These are phyloP conservation scores for Onychomys arenicola DNA, from an alignment of 2,797 vertebrate genomes.

Conservation along the genomic window DNA sequence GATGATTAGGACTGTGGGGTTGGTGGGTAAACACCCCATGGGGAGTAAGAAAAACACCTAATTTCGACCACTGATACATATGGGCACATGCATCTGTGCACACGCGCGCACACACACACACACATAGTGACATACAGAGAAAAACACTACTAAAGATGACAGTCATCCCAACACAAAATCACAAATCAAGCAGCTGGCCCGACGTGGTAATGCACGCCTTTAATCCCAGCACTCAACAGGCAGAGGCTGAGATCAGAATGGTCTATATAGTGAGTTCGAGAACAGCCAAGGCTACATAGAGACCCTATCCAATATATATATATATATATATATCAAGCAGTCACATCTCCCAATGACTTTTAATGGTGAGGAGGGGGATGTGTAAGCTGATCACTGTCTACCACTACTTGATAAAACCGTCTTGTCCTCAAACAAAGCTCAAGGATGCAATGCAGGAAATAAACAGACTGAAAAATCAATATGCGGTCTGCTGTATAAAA, in stretches of 20 bases:
- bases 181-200: background rate
- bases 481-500: background rate
- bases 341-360: background rate
- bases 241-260: background rate
- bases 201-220: background rate
- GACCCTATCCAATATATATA: too few relatives aligned
- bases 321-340: too few relatives aligned
- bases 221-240: background rate
- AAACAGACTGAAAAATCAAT: background rate
- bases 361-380: background rate
- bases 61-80: background rate
- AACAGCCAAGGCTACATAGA: background rate
- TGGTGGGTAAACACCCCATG: too few relatives aligned
- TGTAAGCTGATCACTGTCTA: background rate
- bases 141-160: background rate
- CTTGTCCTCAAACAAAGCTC: background rate
- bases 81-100: too few relatives aligned
- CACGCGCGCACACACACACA: background rate
- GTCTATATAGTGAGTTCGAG: background rate
- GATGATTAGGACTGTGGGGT: too few relatives aligned
- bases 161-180: background rate
- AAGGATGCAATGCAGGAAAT: background rate
- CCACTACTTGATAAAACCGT: background rate
- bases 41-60: background rate
- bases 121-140: background rate